These are phyloP conservation scores for Thelaira solivaga DNA, from an alignment of 2,888 invertebrate genomes.

Conservation along the genomic window DNA sequence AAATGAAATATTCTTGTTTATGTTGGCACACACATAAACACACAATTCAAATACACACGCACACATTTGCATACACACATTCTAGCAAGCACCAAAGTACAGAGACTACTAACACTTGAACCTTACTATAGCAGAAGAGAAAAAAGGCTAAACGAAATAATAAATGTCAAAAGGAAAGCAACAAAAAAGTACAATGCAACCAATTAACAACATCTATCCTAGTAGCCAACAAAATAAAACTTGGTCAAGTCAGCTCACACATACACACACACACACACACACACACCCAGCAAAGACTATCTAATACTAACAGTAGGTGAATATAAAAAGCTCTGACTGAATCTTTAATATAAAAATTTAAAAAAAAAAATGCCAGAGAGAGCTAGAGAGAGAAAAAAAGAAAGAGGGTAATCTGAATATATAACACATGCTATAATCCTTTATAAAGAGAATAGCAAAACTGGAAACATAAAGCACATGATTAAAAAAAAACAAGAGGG, in stretches of 20 bases:
- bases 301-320: background rate
- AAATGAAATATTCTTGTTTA: background rate
- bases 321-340: conserved; percentile 7
- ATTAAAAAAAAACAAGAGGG: conserved; percentile 13
- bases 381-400: background rate
- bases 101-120: conserved; percentile 63
- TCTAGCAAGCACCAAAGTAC: no score
- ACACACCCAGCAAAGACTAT: background rate
- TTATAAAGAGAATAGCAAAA: conserved; percentile 11
- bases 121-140: conserved; percentile 46
- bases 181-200: conserved; percentile 58
- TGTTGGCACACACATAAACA: background rate
- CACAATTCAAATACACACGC: background rate
- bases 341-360: background rate
- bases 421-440: background rate
- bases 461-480: conserved; percentile 37
- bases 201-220: conserved; percentile 59
- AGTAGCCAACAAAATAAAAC: conserved; percentile 60
- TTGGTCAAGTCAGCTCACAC: conserved; percentile 55
- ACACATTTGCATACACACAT: background rate
- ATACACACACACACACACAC: conserved; percentile 12
- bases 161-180: conserved; percentile 61
- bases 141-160: conserved; percentile 62
- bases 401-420: no score
- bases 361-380: background rate